These are phyloP conservation scores for Drosophila erecta DNA, from an alignment of 1,140 invertebrate species.

Conservation along the genomic window DNA sequence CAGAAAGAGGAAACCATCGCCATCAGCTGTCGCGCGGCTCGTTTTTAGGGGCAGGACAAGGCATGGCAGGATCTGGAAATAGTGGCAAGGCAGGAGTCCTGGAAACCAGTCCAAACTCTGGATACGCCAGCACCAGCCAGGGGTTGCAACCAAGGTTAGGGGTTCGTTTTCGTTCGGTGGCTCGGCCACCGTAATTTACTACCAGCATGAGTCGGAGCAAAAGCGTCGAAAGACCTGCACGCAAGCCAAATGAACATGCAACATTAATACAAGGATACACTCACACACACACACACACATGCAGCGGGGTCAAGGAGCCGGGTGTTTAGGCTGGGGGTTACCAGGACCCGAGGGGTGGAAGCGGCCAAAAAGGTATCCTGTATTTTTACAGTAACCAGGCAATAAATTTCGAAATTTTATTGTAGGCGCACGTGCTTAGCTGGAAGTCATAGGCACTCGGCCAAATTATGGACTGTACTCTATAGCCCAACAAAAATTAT, in stretches of 20 bases:
- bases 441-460: slow-evolving; percentile 3
- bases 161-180: slow-evolving; percentile 48
- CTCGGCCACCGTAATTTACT: slow-evolving; percentile 59
- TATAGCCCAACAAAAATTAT: no score
- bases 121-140: slow-evolving; percentile 21
- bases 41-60: slow-evolving; percentile 39
- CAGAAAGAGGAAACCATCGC: slow-evolving; percentile 60
- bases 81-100: slow-evolving; percentile 4
- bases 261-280: slow-evolving; percentile 49
- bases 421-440: slow-evolving; percentile 59
- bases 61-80: slow-evolving; percentile 13
- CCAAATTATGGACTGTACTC: neutral
- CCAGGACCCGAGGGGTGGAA: slow-evolving; percentile 27
- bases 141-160: slow-evolving; percentile 64
- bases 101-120: slow-evolving; percentile 31
- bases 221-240: slow-evolving; percentile 47
- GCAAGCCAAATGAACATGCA: slow-evolving; percentile 75
- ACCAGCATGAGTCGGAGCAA: slow-evolving; percentile 49
- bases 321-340: neutral
- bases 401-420: slow-evolving; percentile 72
- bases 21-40: slow-evolving; percentile 74
- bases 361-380: slow-evolving; percentile 41
- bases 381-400: slow-evolving; percentile 21
- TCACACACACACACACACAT: slow-evolving; percentile 5
- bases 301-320: slow-evolving; percentile 1